Evolutionary conservation across 2,113 vertebrate species (phyloP).

Genomic region (Neotragus moschatus): DNA sequence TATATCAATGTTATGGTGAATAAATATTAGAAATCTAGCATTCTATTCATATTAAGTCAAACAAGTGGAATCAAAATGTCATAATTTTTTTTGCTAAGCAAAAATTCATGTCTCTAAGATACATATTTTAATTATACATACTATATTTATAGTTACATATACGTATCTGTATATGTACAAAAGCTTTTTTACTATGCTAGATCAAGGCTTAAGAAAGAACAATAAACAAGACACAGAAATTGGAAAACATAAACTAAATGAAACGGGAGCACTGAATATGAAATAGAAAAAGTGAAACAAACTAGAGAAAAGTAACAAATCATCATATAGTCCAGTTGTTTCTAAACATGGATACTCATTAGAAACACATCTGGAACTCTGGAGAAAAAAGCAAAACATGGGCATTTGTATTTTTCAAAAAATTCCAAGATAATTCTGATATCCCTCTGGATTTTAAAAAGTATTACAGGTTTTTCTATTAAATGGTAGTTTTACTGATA

Average conservation of each 20-base stretch:
- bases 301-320: not conserved
- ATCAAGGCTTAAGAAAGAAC: not conserved
- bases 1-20: not conserved
- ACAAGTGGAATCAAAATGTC: not conserved
- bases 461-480: not conserved
- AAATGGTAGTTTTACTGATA: not conserved
- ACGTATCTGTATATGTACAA: not conserved
- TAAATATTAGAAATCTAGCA: not conserved
- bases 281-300: not conserved
- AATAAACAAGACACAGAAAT: not conserved
- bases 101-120: not conserved
- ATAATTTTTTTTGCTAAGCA: not conserved
- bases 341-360: not conserved
- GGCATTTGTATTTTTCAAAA: not conserved
- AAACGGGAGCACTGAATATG: not conserved
- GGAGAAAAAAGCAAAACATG: not conserved
- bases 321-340: not conserved
- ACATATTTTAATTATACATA: not conserved
- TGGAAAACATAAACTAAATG: not conserved
- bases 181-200: not conserved
- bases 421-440: not conserved
- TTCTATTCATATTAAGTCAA: not conserved
- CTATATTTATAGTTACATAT: not conserved
- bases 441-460: not conserved
- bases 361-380: not conserved